phyloP scores from a whole-genome alignment of 1,140 invertebrate genomes.

The Neotoxoptera formosana region DNA sequence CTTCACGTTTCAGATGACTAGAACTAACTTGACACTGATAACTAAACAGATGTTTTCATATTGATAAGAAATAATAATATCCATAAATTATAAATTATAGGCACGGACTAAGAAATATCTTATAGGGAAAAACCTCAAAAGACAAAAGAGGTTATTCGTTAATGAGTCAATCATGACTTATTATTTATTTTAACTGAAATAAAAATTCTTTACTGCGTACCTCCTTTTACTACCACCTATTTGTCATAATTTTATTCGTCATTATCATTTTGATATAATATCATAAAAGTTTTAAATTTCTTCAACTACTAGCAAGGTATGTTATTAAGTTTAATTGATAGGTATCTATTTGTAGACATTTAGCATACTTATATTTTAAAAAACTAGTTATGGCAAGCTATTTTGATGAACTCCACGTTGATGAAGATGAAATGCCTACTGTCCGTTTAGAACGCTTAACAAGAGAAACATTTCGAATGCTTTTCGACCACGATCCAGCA shows the following conservation, averaged over 20 bases:
- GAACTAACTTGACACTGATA: not conserved
- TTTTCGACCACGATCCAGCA: constrained; percentile 35
- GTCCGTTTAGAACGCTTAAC: constrained; percentile 6
- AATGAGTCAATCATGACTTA: not conserved
- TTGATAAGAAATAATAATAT: constrained; percentile 30
- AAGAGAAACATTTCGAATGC: not conserved
- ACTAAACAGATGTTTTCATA: constrained; percentile 3
- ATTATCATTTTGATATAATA: not conserved
- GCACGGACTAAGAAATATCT: no score
- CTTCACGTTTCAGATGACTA: not conserved
- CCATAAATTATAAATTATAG: not conserved
- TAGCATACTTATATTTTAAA: not conserved
- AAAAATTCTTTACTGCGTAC: not conserved
- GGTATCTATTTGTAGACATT: not conserved
- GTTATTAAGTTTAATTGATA: not conserved
- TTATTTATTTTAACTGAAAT: not conserved
- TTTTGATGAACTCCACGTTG: constrained; percentile 49
- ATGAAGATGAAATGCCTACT: constrained; percentile 22
- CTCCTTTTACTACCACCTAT: not conserved
- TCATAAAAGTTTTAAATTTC: not conserved
- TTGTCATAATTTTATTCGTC: not conserved
- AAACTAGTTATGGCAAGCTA: constrained; percentile 40
- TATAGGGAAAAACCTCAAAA: not conserved
- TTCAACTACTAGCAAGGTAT: not conserved
- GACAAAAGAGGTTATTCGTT: no score